A percentile compares a stretch with the other conserved stretches of the same genome.
Conservation (phyloP, 2,797 vertebrate genomes). For the Heliangelus exortis region DNA sequence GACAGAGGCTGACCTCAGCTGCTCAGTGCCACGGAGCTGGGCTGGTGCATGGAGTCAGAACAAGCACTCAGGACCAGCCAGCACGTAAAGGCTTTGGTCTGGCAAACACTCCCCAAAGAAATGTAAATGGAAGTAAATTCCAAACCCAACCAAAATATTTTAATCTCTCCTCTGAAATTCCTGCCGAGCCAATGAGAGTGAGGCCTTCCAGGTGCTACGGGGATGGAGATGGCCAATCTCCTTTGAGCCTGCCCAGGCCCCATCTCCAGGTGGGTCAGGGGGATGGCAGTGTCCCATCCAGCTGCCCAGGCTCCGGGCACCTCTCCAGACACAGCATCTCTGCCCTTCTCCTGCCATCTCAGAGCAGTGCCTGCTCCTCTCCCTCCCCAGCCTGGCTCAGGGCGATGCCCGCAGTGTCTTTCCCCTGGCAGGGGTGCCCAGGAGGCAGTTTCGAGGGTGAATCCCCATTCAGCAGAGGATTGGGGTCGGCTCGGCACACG, state of each 20-base stretch:
- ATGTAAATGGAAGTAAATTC: background rate
- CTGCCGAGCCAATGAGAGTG: background rate
- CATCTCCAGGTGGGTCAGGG: too few species aligned
- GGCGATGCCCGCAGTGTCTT: background rate
- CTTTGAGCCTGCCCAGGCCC: accelerated
- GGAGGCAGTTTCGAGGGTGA: accelerated
- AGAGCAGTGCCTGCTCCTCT: background rate
- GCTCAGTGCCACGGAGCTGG: background rate
- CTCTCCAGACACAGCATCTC: accelerated
- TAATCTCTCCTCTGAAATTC: background rate
- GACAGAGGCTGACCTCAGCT: background rate
- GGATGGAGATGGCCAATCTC: background rate
- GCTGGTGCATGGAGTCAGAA: background rate
- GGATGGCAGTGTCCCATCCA: background rate
- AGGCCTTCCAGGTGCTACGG: background rate
- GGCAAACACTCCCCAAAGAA: background rate
- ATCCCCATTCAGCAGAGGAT: accelerated
- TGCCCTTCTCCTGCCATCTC: background rate
- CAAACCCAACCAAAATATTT: background rate
- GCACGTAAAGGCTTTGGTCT: background rate
- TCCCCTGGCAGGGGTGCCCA: accelerated
- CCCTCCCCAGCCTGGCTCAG: background rate
- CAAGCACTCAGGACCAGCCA: background rate
- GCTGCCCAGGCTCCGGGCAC: accelerated
- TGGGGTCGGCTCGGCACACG: background rate